Evolutionary conservation across 2,888 invertebrate genomes (phyloP).

Genomic region (Caradrina kadenii): DNA sequence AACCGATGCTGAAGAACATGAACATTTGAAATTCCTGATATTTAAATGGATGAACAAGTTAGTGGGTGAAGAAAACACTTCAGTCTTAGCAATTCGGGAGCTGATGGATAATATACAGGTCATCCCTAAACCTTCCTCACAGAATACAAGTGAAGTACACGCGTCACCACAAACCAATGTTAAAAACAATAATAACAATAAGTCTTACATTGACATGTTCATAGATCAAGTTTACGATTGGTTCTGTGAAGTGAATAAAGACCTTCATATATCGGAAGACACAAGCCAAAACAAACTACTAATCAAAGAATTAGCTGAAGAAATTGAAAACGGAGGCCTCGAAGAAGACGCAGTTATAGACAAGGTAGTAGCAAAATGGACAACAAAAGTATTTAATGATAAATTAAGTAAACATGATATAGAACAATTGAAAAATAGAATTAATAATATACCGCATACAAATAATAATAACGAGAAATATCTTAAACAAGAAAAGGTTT

Average conservation of each 20-base stretch:
- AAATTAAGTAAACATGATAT: conserved; percentile 21
- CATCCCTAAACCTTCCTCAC: conserved; percentile 66
- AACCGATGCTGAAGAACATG: conserved; percentile 73
- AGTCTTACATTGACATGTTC: conserved; percentile 14
- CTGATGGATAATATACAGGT: conserved; percentile 73
- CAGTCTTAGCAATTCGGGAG: conserved; percentile 69
- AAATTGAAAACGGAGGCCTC: conserved; percentile 24
- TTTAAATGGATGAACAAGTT: conserved; percentile 80
- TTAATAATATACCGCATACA: conserved; percentile 20
- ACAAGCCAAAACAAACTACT: conserved; percentile 20
- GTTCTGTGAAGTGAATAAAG: conserved; percentile 42
- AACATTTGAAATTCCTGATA: conserved; percentile 80
- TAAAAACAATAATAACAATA: conserved; percentile 6
- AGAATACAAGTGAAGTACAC: not conserved
- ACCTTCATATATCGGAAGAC: conserved; percentile 22
- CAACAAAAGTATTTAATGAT: conserved; percentile 34
- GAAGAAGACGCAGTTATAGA: conserved; percentile 20
- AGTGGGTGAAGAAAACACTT: conserved; percentile 67
- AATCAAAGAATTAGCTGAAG: conserved; percentile 41
- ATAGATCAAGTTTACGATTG: conserved; percentile 43
- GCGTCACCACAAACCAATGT: not conserved
- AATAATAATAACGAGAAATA: conserved; percentile 6
- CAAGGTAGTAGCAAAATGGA: conserved; percentile 36
- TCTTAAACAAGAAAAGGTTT: conserved; percentile 30
- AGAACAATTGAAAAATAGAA: conserved; percentile 39